Percentiles rank a stretch among this genome's conserved stretches.
Conservation (phyloP, 2,888 invertebrate genomes). For the Pherbina coryleti region DNA sequence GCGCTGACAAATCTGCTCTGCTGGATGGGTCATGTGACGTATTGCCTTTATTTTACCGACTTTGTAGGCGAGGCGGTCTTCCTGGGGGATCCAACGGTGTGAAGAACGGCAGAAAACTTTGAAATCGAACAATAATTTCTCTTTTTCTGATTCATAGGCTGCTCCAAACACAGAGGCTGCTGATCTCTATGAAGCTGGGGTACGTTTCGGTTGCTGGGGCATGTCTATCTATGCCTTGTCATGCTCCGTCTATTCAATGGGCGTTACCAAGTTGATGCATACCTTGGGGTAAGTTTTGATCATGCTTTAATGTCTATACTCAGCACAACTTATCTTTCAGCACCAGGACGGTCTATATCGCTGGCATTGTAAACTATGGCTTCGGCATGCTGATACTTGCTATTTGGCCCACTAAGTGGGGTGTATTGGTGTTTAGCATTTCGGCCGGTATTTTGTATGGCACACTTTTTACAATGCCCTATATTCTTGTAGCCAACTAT, state of each 20-base stretch:
- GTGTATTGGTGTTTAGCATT: constrained; percentile 67
- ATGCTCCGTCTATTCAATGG: constrained; percentile 68
- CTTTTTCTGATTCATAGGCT: constrained; percentile 51
- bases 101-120: constrained; percentile 33
- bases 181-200: constrained; percentile 65
- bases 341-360: constrained; percentile 64
- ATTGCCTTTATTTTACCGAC: constrained; percentile 77
- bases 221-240: constrained; percentile 70
- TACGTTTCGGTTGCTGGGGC: constrained; percentile 70
- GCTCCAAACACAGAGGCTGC: constrained; percentile 53
- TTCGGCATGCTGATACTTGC: constrained; percentile 69
- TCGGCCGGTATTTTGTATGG: constrained; percentile 69
- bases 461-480: constrained; percentile 70
- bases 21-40: constrained; percentile 79
- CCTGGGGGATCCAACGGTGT: constrained; percentile 71
- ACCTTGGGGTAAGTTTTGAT: constrained; percentile 61
- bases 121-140: background rate
- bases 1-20: constrained; percentile 76
- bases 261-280: constrained; percentile 67
- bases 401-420: constrained; percentile 67
- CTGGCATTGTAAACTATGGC: constrained; percentile 66
- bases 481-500: constrained; percentile 68
- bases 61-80: constrained; percentile 77
- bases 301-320: background rate
- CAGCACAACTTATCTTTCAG: constrained; percentile 49